Evolutionary conservation across 2,888 invertebrate species (phyloP).

Genomic region (Elegia similella): DNA sequence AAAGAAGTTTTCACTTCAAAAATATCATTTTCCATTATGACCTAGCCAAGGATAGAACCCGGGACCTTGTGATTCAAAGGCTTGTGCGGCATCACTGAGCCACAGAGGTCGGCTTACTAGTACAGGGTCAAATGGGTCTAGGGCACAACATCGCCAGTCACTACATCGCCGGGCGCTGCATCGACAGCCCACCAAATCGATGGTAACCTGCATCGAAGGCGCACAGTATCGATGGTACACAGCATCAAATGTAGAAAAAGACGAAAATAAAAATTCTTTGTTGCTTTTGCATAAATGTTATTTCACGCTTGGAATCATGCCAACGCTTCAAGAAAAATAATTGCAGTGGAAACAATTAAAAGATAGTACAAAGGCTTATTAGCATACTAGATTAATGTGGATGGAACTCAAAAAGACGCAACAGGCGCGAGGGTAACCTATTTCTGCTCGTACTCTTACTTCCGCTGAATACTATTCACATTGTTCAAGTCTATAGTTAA

Average conservation of each 20-base stretch:
- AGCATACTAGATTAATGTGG: slow-evolving; percentile 3
- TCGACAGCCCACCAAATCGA: too few relatives aligned
- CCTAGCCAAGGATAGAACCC: too few relatives aligned
- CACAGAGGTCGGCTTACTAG: too few relatives aligned
- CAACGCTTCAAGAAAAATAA: background rate
- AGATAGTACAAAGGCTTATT: slow-evolving; percentile 4
- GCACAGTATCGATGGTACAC: too few relatives aligned
- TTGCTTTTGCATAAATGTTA: background rate
- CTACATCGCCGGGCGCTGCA: too few relatives aligned
- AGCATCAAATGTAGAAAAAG: background rate
- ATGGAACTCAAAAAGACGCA: slow-evolving; percentile 6
- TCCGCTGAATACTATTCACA: background rate
- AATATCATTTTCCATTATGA: too few relatives aligned
- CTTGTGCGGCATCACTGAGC: too few relatives aligned
- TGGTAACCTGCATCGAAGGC: too few relatives aligned
- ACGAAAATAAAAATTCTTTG: background rate
- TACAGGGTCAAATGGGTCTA: too few relatives aligned
- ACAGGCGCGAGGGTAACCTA: background rate
- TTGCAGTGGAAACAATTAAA: background rate
- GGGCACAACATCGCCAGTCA: too few relatives aligned
- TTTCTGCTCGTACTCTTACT: background rate
- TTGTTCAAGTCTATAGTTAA: background rate
- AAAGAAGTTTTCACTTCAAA: too few relatives aligned
- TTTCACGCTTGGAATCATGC: background rate
- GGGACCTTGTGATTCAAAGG: too few relatives aligned